phyloP scores from a whole-genome alignment of 1,140 invertebrate species.

The Kradibia gibbosae region DNA sequence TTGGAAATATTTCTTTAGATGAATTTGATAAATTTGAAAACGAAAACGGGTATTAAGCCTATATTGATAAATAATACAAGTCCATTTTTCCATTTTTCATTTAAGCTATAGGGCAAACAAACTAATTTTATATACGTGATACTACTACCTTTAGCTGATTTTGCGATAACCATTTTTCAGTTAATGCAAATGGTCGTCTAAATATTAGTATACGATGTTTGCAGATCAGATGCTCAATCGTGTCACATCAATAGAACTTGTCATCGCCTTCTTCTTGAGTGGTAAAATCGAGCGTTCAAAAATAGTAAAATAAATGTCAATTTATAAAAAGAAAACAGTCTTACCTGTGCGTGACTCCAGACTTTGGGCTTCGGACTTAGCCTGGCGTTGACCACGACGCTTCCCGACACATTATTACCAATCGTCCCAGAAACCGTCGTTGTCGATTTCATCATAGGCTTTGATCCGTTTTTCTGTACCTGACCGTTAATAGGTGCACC shows the following conservation, averaged over 20 bases:
- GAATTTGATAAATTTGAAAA: no score
- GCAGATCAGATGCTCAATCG: no score
- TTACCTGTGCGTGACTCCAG: constrained; percentile 69
- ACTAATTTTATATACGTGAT: neutral
- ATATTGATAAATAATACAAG: no score
- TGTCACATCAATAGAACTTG: no score
- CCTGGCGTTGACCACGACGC: constrained; percentile 56
- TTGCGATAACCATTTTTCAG: neutral
- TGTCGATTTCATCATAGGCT: constrained; percentile 42
- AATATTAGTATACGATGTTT: neutral
- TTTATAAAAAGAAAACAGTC: constrained; percentile 44
- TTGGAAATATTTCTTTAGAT: no score
- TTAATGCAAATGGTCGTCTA: neutral
- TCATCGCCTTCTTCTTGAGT: no score
- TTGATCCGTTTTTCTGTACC: neutral
- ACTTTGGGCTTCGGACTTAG: constrained; percentile 69
- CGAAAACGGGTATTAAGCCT: no score
- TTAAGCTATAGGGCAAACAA: neutral
- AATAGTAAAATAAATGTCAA: constrained; percentile 8
- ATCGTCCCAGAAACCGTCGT: constrained; percentile 34
- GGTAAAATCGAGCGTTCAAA: neutral
- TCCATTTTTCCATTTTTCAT: no score
- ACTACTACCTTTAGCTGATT: neutral
- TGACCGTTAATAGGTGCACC: constrained; percentile 50
- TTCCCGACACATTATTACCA: constrained; percentile 19